Evolutionary conservation across 2,888 invertebrate species (phyloP).

Genomic region (Pachycephus smyrnensis): DNA sequence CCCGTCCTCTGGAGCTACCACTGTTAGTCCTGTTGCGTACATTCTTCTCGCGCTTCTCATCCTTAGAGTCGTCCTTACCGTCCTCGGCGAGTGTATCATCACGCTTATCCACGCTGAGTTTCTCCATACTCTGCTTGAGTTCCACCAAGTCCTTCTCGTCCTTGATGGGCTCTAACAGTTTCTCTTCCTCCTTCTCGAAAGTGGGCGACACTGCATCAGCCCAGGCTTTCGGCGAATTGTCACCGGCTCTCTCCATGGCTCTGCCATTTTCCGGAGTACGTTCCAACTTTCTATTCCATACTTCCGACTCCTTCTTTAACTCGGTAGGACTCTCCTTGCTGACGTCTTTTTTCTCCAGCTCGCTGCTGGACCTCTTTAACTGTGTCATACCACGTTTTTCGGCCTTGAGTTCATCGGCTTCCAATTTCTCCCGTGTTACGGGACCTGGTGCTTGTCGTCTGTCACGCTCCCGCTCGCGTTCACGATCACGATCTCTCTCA

Average conservation of each 20-base stretch:
- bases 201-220: slow-evolving; percentile 65
- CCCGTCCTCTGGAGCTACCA: slow-evolving; percentile 66
- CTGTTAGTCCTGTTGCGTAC: slow-evolving; percentile 66
- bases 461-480: slow-evolving; percentile 57
- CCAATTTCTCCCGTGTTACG: slow-evolving; percentile 73
- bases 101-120: slow-evolving; percentile 57
- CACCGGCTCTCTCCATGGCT: slow-evolving; percentile 40
- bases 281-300: slow-evolving; percentile 70
- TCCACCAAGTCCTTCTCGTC: slow-evolving; percentile 58
- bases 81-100: slow-evolving; percentile 67
- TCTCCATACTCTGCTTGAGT: slow-evolving; percentile 56
- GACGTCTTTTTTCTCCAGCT: slow-evolving; percentile 56
- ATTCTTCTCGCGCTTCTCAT: slow-evolving; percentile 64
- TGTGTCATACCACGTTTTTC: slow-evolving; percentile 70
- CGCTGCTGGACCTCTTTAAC: slow-evolving; percentile 65
- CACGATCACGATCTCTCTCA: slow-evolving; percentile 45
- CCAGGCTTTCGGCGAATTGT: slow-evolving; percentile 65
- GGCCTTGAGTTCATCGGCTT: slow-evolving; percentile 70
- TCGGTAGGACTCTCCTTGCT: slow-evolving; percentile 68
- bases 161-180: slow-evolving; percentile 68
- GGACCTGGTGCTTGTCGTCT: slow-evolving; percentile 71
- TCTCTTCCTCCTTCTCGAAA: slow-evolving; percentile 64
- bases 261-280: slow-evolving; percentile 65
- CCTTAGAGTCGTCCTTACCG: slow-evolving; percentile 59
- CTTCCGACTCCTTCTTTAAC: slow-evolving; percentile 69